Conservation (phyloP, 2,113 vertebrate species). For the Gopherus evgoodei region DNA sequence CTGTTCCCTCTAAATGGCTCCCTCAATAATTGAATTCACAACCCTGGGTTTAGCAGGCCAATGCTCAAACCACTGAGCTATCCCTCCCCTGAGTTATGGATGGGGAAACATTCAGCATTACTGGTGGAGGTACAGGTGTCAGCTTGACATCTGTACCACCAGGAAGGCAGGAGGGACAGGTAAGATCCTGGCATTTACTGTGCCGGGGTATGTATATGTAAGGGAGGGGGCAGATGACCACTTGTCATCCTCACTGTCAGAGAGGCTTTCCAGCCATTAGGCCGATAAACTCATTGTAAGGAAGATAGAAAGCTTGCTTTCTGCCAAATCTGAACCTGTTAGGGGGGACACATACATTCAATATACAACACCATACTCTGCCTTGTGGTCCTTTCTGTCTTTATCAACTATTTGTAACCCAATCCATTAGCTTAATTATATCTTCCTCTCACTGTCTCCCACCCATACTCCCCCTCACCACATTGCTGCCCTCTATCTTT, state of each 20-base stretch:
- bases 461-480: not conserved
- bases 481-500: not conserved
- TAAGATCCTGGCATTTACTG: not conserved
- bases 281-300: not conserved
- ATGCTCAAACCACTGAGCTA: no score
- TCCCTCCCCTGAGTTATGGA: not conserved
- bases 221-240: not conserved
- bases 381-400: not conserved
- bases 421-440: not conserved
- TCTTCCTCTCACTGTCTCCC: not conserved
- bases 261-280: not conserved
- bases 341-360: fast-evolving
- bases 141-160: not conserved
- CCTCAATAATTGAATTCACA: no score
- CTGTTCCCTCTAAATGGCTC: no score
- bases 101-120: not conserved
- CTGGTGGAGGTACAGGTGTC: not conserved
- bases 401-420: not conserved
- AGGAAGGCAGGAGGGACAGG: not conserved
- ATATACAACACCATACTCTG: not conserved
- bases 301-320: not conserved
- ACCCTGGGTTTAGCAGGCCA: no score
- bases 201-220: not conserved
- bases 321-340: not conserved
- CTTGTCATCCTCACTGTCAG: not conserved